A percentile compares a stretch with the other conserved stretches of the same genome.
These are phyloP conservation scores for Campoletis raptor DNA, from an alignment of 2,888 invertebrate species.

Conservation along the genomic window DNA sequence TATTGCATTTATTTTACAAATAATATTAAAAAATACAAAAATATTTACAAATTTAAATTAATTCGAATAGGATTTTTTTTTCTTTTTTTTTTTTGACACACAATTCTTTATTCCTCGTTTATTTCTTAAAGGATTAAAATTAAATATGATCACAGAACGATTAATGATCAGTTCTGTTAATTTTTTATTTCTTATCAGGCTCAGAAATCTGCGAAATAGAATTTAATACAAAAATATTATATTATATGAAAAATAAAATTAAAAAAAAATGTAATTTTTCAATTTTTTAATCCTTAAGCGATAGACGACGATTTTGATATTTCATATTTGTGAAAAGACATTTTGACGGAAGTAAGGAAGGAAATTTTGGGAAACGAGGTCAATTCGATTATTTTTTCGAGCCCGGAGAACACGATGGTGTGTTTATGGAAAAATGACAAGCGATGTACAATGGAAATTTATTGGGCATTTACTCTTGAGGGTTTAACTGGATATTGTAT, in stretches of 20 bases:
- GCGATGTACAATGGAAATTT: conserved; percentile 32
- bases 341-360: not conserved
- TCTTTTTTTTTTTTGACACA: too few species aligned
- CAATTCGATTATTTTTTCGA: conserved; percentile 57
- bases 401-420: conserved; percentile 25
- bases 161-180: too few species aligned
- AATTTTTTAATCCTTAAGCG: too few species aligned
- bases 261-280: too few species aligned
- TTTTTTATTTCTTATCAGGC: too few species aligned
- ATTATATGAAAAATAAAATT: too few species aligned
- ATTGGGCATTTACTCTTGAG: conserved; percentile 31
- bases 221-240: not conserved
- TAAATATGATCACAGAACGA: too few species aligned
- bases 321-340: too few species aligned
- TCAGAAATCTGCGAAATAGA: not conserved
- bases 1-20: too few species aligned
- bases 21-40: too few species aligned
- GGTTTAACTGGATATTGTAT: not conserved
- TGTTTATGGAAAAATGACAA: conserved; percentile 1
- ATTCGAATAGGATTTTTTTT: too few species aligned
- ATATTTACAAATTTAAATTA: not conserved
- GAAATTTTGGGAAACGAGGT: conserved; percentile 54
- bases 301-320: not conserved
- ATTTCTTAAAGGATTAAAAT: too few species aligned
- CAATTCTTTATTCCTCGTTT: not conserved